Conservation (phyloP, 2,113 vertebrate species). For the Scophthalmus maximus region DNA sequence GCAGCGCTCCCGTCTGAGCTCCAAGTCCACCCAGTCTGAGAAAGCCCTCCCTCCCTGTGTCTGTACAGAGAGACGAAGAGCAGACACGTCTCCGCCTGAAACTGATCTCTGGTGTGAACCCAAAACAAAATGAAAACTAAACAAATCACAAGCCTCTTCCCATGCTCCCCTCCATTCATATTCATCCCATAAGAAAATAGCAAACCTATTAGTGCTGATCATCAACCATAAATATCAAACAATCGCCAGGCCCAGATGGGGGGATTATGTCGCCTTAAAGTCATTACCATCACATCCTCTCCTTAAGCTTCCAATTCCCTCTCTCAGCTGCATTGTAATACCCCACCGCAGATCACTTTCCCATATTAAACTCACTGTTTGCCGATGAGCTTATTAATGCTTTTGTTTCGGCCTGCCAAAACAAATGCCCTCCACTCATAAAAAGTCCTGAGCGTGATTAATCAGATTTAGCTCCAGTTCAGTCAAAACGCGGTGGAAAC, state of each 20-base stretch:
- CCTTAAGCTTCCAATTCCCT: slow-evolving; percentile 87
- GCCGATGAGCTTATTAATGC: slow-evolving; percentile 86
- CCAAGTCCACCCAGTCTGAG: not conserved
- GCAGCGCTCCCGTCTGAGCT: slow-evolving; percentile 28
- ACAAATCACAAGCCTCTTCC: slow-evolving; percentile 73
- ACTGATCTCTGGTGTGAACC: slow-evolving; percentile 60
- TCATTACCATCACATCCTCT: slow-evolving; percentile 91
- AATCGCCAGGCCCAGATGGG: slow-evolving; percentile 87
- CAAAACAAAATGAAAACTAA: slow-evolving; percentile 84
- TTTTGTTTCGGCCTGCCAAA: slow-evolving; percentile 82
- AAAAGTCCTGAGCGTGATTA: slow-evolving; percentile 79
- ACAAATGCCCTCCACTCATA: slow-evolving; percentile 76
- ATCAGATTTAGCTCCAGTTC: slow-evolving; percentile 61
- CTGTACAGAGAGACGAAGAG: slow-evolving; percentile 35
- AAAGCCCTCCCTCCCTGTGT: not conserved
- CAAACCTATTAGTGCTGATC: slow-evolving; percentile 85
- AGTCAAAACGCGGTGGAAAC: slow-evolving; percentile 31
- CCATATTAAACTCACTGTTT: slow-evolving; percentile 86
- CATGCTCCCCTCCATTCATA: slow-evolving; percentile 76
- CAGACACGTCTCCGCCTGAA: slow-evolving; percentile 62
- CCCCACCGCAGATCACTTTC: slow-evolving; percentile 85
- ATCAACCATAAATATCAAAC: slow-evolving; percentile 88
- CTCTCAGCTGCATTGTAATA: slow-evolving; percentile 84
- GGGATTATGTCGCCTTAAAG: slow-evolving; percentile 89
- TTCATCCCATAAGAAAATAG: slow-evolving; percentile 75